Evolutionary conservation across 2,888 invertebrate species (phyloP).

Genomic region (Ochropacha duplaris): DNA sequence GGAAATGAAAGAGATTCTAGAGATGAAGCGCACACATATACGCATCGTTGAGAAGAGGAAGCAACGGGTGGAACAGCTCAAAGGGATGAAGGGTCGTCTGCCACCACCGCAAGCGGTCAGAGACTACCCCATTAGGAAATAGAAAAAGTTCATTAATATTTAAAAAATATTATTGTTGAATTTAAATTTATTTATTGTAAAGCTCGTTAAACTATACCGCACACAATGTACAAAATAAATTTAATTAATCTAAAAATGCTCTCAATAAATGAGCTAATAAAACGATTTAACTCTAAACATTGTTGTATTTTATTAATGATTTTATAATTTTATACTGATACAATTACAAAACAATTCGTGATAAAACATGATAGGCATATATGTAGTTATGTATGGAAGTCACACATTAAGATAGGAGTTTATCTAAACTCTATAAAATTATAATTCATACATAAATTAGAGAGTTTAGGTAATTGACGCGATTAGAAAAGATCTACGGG

Average conservation of each 20-base stretch:
- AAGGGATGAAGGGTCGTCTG: conserved; percentile 41
- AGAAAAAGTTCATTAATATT: conserved; percentile 15
- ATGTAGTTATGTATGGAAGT: not conserved
- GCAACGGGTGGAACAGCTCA: conserved; percentile 56
- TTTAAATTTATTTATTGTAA: not conserved
- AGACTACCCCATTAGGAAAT: conserved; percentile 64
- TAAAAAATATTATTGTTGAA: not conserved
- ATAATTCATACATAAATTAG: not conserved
- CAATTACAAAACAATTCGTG: no score
- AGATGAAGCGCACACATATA: conserved; percentile 94
- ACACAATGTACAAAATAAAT: no score
- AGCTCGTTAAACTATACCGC: no score
- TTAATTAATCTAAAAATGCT: no score
- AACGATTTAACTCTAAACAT: no score
- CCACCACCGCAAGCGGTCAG: conserved; percentile 40
- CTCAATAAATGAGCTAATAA: no score
- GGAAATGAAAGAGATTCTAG: conserved; percentile 96
- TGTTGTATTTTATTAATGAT: no score
- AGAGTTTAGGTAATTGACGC: not conserved
- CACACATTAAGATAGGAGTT: not conserved
- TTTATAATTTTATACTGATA: no score
- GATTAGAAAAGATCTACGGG: not conserved
- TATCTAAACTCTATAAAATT: not conserved
- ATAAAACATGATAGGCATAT: no score
- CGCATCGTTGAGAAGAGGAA: conserved; percentile 88